Percentiles rank a stretch among this genome's conserved stretches.
These are phyloP conservation scores for Cariama cristata DNA, from an alignment of 2,113 vertebrate species.

Conservation along the genomic window DNA sequence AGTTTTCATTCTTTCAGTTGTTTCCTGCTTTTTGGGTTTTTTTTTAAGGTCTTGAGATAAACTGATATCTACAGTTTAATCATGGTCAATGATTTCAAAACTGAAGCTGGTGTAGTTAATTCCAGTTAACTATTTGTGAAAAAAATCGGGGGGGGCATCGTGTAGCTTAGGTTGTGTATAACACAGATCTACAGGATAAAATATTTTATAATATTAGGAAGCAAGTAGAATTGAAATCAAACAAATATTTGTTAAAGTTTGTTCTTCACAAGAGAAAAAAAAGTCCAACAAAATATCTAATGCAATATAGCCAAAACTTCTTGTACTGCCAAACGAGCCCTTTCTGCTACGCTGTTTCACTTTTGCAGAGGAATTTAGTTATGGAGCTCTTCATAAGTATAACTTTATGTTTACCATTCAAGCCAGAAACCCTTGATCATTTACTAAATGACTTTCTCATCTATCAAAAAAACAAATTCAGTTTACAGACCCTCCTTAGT, in stretches of 20 bases:
- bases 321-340: not conserved
- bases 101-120: not conserved
- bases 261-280: not conserved
- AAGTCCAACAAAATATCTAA: not conserved
- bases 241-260: not conserved
- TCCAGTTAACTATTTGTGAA: not conserved
- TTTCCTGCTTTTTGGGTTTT: rapidly evolving
- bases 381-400: not conserved
- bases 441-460: not conserved
- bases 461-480: not conserved
- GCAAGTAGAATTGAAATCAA: not conserved
- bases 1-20: not conserved
- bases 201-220: not conserved
- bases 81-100: not conserved
- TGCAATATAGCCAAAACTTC: not conserved
- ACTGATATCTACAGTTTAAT: not conserved
- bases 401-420: not conserved
- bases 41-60: not conserved
- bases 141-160: not conserved
- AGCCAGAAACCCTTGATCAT: not conserved
- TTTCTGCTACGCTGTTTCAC: not conserved
- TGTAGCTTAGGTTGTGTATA: not conserved
- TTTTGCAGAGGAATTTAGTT: not conserved
- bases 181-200: not conserved
- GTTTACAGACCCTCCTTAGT: not conserved